Conservation (phyloP, 1,140 invertebrate genomes). For the Cotesia typhae region DNA sequence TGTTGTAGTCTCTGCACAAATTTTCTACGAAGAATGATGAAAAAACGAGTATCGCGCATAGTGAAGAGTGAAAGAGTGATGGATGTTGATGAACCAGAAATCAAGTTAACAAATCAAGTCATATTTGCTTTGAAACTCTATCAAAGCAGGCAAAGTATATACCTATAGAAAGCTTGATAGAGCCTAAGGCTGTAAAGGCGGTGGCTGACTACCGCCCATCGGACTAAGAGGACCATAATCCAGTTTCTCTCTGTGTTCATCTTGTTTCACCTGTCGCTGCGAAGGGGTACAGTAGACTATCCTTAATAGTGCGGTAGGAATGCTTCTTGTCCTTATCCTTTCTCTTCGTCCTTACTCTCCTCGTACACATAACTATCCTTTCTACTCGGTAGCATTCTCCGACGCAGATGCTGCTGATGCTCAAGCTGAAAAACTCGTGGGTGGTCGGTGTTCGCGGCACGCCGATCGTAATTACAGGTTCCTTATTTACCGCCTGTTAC, state of each 20-base stretch:
- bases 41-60: not conserved
- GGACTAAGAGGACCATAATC: slow-evolving; percentile 37
- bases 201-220: slow-evolving; percentile 34
- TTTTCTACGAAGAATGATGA: not conserved
- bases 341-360: slow-evolving; percentile 29
- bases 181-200: slow-evolving; percentile 25
- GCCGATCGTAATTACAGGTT: slow-evolving; percentile 64
- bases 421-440: slow-evolving; percentile 47
- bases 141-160: slow-evolving; percentile 21
- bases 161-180: not conserved
- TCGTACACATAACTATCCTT: slow-evolving; percentile 7
- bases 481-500: slow-evolving; percentile 66
- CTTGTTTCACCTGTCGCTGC: slow-evolving; percentile 13
- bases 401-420: slow-evolving; percentile 33
- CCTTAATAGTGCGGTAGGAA: slow-evolving; percentile 19
- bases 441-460: slow-evolving; percentile 56
- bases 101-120: slow-evolving; percentile 21
- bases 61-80: not conserved
- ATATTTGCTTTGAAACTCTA: not conserved
- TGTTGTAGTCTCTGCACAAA: not conserved
- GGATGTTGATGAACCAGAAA: slow-evolving; percentile 19
- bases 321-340: slow-evolving; percentile 36
- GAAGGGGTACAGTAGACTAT: not conserved
- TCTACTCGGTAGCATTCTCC: not conserved
- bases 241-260: slow-evolving; percentile 35